phyloP scores from a whole-genome alignment of 2,888 invertebrate species.

The Ormia ochracea region DNA sequence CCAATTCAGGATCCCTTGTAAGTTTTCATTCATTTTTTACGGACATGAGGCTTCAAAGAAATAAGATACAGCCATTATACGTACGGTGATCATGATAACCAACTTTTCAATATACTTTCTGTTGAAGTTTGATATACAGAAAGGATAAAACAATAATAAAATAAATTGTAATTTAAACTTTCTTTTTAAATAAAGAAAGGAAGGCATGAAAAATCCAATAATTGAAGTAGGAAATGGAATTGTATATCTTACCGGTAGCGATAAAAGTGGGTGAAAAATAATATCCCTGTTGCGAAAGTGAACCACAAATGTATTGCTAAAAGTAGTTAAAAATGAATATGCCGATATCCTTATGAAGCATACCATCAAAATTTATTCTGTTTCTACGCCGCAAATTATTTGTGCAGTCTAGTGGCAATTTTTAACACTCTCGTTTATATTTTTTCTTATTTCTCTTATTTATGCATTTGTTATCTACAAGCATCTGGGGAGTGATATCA shows the following conservation, averaged over 20 bases:
- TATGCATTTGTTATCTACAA: background rate
- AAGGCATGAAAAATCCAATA: constrained; percentile 44
- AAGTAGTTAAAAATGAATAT: background rate
- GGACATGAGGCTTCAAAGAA: too few relatives aligned
- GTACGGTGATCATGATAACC: too few relatives aligned
- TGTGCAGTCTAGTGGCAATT: background rate
- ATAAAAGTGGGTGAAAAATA: constrained; percentile 3
- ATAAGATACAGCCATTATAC: too few relatives aligned
- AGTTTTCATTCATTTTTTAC: too few relatives aligned
- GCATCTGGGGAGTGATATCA: constrained; percentile 42
- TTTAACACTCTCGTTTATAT: background rate
- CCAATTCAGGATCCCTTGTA: too few relatives aligned
- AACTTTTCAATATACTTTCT: too few relatives aligned
- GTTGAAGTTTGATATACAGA: background rate
- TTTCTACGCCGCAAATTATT: constrained; percentile 34
- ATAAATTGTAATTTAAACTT: constrained; percentile 57
- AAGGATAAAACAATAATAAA: background rate
- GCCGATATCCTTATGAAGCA: background rate
- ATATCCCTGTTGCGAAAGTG: too few relatives aligned
- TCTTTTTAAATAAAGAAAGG: constrained; percentile 31
- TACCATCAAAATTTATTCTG: constrained; percentile 28
- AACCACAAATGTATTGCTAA: background rate
- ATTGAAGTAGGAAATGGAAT: constrained; percentile 58
- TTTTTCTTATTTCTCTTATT: background rate
- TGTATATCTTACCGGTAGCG: constrained; percentile 33